These are phyloP conservation scores for Desmophyllum pertusum DNA, from an alignment of 92 coral and sea anemone species.

Conservation along the genomic window DNA sequence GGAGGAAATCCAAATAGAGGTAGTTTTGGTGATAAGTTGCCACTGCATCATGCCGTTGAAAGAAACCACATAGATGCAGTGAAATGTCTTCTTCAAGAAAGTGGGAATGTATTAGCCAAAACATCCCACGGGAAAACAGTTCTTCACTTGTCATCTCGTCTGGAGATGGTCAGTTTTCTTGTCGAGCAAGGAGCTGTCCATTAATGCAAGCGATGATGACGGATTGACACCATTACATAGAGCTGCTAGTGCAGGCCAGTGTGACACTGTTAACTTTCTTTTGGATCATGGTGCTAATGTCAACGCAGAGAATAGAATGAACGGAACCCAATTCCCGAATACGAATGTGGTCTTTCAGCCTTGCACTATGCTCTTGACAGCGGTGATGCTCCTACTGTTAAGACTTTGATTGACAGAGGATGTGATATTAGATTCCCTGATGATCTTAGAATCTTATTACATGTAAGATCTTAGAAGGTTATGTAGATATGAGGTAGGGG, in stretches of 20 bases:
- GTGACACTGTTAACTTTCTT: constrained; percentile 10
- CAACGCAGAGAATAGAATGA: too few relatives aligned
- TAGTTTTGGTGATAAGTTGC: neutral
- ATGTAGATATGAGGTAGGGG: too few relatives aligned
- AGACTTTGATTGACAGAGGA: constrained; percentile 15
- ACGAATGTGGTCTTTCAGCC: constrained; percentile 3
- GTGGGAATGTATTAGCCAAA: neutral
- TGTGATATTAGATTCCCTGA: neutral
- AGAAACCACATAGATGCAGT: constrained; percentile 19
- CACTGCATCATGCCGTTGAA: constrained; percentile 14
- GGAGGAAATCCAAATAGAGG: neutral
- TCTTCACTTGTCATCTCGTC: constrained; percentile 12
- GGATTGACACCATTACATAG: constrained; percentile 18
- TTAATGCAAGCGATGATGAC: constrained; percentile 2
- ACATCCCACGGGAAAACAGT: constrained; percentile 8
- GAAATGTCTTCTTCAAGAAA: constrained; percentile 3
- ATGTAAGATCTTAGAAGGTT: too few relatives aligned
- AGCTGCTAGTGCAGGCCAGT: constrained; percentile 16
- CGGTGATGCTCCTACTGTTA: constrained; percentile 3
- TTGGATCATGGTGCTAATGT: constrained; percentile 24
- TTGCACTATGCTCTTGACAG: constrained; percentile 6
- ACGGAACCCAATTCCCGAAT: too few relatives aligned
- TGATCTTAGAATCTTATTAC: too few relatives aligned
- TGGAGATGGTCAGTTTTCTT: constrained; percentile 43
- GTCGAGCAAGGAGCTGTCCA: constrained; percentile 25